A percentile compares a stretch with the other conserved stretches of the same genome.
Conservation (phyloP, 1,140 invertebrate species). For the Brachystomella parvula region DNA sequence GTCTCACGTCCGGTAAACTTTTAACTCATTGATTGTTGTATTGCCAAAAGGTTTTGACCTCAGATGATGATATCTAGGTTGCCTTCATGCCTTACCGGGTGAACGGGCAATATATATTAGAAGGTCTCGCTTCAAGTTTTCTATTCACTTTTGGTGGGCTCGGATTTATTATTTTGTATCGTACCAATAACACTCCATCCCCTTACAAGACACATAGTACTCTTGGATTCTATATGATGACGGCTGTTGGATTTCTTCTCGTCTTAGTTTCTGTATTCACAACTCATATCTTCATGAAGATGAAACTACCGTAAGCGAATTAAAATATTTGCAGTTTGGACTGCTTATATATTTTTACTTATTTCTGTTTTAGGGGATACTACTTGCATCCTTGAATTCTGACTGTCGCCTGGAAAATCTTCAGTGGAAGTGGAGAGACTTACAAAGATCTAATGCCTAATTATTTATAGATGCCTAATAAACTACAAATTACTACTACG, state of each 20-base stretch:
- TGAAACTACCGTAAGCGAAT: constrained; percentile 80
- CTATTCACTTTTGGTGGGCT: constrained; percentile 90
- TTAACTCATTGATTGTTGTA: no score
- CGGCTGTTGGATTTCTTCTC: constrained; percentile 85
- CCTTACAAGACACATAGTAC: constrained; percentile 66
- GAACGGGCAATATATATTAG: constrained; percentile 98
- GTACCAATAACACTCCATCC: constrained; percentile 82
- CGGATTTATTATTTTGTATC: constrained; percentile 93
- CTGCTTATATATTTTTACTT: constrained; percentile 9
- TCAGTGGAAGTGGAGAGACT: no score
- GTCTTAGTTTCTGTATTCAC: constrained; percentile 91
- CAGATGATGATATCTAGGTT: constrained; percentile 53
- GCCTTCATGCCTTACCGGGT: constrained; percentile 98
- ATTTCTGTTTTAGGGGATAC: constrained; percentile 30
- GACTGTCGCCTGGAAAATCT: background rate
- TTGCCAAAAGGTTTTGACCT: no score
- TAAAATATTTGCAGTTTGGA: background rate
- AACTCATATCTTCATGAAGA: constrained; percentile 97
- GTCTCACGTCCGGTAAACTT: constrained; percentile 75
- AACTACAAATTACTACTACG: no score
- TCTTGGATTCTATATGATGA: constrained; percentile 59
- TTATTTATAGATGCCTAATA: no score
- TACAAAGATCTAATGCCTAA: no score
- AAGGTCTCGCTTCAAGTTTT: constrained; percentile 93
- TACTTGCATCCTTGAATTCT: constrained; percentile 32